A percentile compares a stretch with the other conserved stretches of the same genome.
Conservation (phyloP, 2,797 vertebrate genomes). For the Limosa lapponica region DNA sequence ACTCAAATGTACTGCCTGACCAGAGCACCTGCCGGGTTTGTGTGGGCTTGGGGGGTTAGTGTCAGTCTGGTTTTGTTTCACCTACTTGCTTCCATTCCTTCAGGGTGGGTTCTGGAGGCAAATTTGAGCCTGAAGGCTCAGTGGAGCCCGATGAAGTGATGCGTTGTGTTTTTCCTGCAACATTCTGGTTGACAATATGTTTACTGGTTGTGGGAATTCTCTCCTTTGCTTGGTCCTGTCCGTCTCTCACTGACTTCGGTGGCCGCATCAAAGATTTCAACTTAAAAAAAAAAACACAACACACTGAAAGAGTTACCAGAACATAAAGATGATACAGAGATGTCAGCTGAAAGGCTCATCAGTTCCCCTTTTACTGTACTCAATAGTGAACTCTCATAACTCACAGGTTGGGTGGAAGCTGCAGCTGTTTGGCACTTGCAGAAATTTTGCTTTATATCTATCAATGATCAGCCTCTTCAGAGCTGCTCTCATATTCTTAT, state of each 20-base stretch:
- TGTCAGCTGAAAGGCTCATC: not conserved
- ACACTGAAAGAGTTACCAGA: not conserved
- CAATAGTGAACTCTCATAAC: not conserved
- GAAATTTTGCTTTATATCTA: not conserved
- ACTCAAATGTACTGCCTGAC: not conserved
- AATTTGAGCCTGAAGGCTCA: constrained; percentile 68
- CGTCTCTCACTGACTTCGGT: constrained; percentile 72
- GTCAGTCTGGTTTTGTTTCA: not conserved
- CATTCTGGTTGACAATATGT: not conserved
- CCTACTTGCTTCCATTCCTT: constrained; percentile 90
- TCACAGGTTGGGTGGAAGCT: not conserved
- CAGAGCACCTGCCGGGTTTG: not conserved
- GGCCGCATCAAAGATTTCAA: constrained; percentile 89
- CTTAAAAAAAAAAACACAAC: constrained; percentile 66
- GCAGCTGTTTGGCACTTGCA: not conserved
- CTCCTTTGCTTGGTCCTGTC: constrained; percentile 11
- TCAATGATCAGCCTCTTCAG: not conserved
- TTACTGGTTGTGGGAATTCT: not conserved
- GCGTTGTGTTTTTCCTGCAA: not conserved
- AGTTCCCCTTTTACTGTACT: not conserved
- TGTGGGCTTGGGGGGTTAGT: not conserved
- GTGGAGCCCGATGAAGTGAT: not conserved
- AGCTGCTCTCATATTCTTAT: not conserved
- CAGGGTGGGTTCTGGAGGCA: constrained; percentile 67
- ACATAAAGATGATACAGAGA: not conserved